phyloP scores from a whole-genome alignment of 2,797 vertebrate species.

The Chelmon rostratus region DNA sequence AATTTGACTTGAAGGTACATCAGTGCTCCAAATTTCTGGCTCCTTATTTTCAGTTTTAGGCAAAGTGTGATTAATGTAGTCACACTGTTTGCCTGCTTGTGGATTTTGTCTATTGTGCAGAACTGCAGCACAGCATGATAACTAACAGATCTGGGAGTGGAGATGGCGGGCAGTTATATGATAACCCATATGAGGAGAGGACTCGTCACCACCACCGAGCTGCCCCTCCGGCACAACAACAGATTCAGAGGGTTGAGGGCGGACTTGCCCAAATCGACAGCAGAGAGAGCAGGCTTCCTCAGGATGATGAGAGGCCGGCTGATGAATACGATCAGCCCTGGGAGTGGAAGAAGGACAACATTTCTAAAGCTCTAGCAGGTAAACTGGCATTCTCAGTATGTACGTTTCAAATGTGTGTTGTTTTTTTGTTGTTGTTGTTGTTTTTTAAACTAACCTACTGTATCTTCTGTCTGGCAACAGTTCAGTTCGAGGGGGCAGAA shows the following conservation, averaged over 20 bases:
- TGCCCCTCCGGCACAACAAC: slow-evolving; percentile 33
- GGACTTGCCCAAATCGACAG: slow-evolving; percentile 55
- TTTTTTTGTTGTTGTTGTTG: too few species aligned
- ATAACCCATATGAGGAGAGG: slow-evolving; percentile 91
- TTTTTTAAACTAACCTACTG: not conserved
- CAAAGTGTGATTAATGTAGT: not conserved
- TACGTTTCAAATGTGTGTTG: not conserved
- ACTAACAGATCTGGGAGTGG: slow-evolving; percentile 58
- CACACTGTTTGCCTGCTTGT: not conserved
- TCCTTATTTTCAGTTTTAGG: not conserved
- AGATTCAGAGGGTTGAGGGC: slow-evolving; percentile 48
- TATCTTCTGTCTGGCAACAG: slow-evolving; percentile 71
- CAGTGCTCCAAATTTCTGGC: not conserved
- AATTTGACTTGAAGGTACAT: too few species aligned
- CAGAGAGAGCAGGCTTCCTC: slow-evolving; percentile 88
- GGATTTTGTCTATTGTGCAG: slow-evolving; percentile 38
- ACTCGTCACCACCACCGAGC: slow-evolving; percentile 54
- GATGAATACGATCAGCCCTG: slow-evolving; percentile 96
- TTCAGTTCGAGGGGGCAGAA: slow-evolving; percentile 93
- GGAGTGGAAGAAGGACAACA: slow-evolving; percentile 96
- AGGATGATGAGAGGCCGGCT: slow-evolving; percentile 90
- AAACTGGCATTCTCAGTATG: not conserved
- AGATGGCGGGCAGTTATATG: slow-evolving; percentile 87
- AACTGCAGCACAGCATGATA: slow-evolving; percentile 77
- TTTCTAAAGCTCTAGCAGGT: slow-evolving; percentile 94